Evolutionary conservation across 2,113 vertebrate species (phyloP).

Genomic region (Tyrannus savana): DNA sequence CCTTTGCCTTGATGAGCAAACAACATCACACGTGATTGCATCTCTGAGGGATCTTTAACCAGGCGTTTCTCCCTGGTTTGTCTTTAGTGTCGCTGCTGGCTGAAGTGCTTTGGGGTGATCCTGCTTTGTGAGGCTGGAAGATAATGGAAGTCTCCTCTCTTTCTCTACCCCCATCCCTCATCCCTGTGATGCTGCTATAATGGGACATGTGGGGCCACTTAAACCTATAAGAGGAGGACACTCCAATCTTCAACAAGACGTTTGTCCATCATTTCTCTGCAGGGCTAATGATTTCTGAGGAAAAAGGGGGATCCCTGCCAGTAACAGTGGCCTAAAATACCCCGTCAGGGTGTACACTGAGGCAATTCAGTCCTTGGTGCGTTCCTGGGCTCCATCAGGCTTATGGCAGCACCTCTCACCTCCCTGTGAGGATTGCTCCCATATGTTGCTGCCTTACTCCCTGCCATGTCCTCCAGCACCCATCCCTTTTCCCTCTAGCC

Average conservation of each 20-base stretch:
- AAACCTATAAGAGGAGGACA: neutral
- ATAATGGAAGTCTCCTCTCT: neutral
- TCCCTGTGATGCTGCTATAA: neutral
- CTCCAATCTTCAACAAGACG: neutral
- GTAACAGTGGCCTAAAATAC: neutral
- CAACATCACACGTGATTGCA: neutral
- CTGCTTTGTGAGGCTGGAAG: neutral
- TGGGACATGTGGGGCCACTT: rapidly evolving
- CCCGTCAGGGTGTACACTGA: rapidly evolving
- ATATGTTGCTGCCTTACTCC: neutral
- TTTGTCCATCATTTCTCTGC: neutral
- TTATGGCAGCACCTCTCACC: neutral
- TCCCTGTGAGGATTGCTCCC: neutral
- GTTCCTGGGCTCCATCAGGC: neutral
- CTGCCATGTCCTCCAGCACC: neutral
- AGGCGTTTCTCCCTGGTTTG: neutral
- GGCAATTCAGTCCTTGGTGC: neutral
- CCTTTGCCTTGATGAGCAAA: neutral
- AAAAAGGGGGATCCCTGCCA: neutral
- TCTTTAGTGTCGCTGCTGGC: neutral
- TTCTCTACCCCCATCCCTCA: neutral
- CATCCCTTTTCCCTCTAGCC: neutral
- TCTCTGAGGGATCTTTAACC: neutral
- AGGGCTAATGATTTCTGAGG: neutral
- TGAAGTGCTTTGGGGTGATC: neutral